Base-by-base conservation (phyloP, 2,113 vertebrate species). In the Sisor rabdophorus region DNA sequence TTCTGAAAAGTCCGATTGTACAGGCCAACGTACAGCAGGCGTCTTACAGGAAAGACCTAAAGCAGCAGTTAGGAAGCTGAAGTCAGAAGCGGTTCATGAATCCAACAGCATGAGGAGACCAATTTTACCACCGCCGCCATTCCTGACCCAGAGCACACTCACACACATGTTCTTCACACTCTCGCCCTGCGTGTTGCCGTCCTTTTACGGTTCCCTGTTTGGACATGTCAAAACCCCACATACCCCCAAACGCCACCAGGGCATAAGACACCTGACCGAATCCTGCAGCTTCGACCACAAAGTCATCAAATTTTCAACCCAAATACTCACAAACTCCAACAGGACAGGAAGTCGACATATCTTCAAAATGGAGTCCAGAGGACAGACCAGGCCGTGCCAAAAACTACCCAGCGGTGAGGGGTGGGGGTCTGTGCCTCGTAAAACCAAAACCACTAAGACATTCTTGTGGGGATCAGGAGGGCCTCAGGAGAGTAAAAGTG, bases 401-500 rank as follows among this genome's bases (percentile, higher is more conserved):
- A 56, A 70, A 82, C 68, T 78, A 78, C 81, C 59, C 54, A 77
- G 77, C 71, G 12, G 22, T 10, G 72, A 58, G 40, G 59, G 75
- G 24, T 71, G 77, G 76, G 69, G 75, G 73, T 47, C 60, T 59
- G 40, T 26, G n/a, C 8, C 75, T 80, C 50, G 36, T 83, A 81
- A 75, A 79, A 81, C 60, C 6, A 85, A 84, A 75, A 88, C 82
- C 24, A 80, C 75, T 48, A 84, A 82, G 73, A 85, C 80, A 1
- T 32, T 85, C 30, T 73, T 83, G 70, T 84, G 80, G 80, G 80
- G 83, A 40, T 65, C 58, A 19, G 11, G 24, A 50, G 84, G 86
- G 24, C 84, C 79, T 7, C 75, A 63, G 48, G 82, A 80, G 76
- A 80, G 73, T 22, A 86, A 83, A 77, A 82, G 63, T 22, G 83